Evolutionary conservation across 2,888 invertebrate genomes (phyloP), one percentile per base, ranked within the genome.

Genomic region (Germaria angustata): DNA sequence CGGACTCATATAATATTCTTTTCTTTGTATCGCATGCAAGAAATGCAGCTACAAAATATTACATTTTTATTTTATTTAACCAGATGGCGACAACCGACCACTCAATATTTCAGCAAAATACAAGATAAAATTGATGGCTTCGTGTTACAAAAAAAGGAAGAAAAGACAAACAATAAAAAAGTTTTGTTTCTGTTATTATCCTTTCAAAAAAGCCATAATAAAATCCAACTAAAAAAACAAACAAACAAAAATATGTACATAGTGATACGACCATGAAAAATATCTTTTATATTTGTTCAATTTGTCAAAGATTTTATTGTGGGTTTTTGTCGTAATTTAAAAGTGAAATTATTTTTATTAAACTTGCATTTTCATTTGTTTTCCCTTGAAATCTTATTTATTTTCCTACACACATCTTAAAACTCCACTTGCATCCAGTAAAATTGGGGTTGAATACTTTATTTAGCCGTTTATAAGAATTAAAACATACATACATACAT

Each of bases 361-460:
- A 79, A 82, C 78, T 79, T 82, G 79, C 79, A 79, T 76, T 82
- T 82, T 82, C 79, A 69, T 76, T 82, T 75, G 51, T 51, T 72
- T 75, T 63, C 55, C 68, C 53, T 61, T 63, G 8, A 63, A 59
- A 53, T 59, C 32, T 41, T 39, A 28, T 41, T 61, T 68, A 49
- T 15, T 41, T 69, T 77, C 41, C 41, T 59, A 15, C 28, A 55
- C 32, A 59, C 46, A 46, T 65, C 24, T 39, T 15, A 46, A 32
- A 68, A 59, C n/a, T 24, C n/a, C n/a, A 28, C 6, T 28, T 34
- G 34, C 51, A 55, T 36, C 39, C 36, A 46, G 34, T 1, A 28
- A n/a, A 51, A 57, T 51, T 46, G 34, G 81, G 72, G 81, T 63
- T 78, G 72, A 17, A 49, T 63, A 32, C 39, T 53, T 76, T 34